phyloP scores from a whole-genome alignment of 2,113 vertebrate genomes.

The Zapornia atra region DNA sequence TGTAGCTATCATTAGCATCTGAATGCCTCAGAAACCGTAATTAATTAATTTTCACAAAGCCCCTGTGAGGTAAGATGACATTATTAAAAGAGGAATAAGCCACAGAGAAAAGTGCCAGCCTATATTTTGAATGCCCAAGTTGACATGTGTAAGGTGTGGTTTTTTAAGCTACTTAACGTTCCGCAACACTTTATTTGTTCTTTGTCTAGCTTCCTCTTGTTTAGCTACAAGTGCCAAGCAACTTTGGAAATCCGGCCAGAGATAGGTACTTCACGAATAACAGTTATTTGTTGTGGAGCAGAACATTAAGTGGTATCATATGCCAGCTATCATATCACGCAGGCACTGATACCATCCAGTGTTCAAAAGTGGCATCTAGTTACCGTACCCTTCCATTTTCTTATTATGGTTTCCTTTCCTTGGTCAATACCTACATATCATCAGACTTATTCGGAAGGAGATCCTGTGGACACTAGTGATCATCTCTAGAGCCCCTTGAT shows the following conservation, averaged over 20 bases:
- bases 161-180: conserved; percentile 65
- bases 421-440: neutral
- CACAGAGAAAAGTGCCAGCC: conserved; percentile 57
- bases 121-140: conserved; percentile 61
- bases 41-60: conserved; percentile 71
- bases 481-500: neutral
- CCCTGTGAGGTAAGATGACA: conserved; percentile 65
- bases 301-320: neutral
- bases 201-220: conserved; percentile 47
- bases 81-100: conserved; percentile 58
- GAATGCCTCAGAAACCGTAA: conserved; percentile 65
- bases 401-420: neutral
- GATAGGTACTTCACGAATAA: conserved; percentile 1
- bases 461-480: neutral
- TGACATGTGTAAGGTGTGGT: conserved; percentile 57
- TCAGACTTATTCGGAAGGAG: neutral
- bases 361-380: neutral
- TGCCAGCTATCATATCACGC: neutral
- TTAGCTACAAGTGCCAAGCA: neutral
- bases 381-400: neutral
- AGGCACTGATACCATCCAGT: neutral
- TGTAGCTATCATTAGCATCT: conserved; percentile 69
- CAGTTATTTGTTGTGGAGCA: neutral
- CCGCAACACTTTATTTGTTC: conserved; percentile 43
- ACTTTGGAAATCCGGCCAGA: neutral